phyloP scores from a whole-genome alignment of 1,140 invertebrate species.

The Pseudobourletiella spinata region DNA sequence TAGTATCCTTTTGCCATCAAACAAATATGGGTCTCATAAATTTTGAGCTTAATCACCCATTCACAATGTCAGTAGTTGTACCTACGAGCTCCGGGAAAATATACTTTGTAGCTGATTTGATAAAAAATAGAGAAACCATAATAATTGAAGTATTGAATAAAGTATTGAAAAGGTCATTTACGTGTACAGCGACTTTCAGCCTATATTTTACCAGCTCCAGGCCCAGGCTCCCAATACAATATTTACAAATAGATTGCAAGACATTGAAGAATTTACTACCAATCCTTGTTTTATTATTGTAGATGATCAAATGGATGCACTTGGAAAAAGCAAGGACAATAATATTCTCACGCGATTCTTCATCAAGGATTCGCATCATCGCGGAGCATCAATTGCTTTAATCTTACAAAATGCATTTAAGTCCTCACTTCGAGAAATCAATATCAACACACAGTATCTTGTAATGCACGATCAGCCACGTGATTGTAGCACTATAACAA shows the following conservation, averaged over 20 bases:
- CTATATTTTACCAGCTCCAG: background rate
- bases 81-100: background rate
- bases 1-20: no score
- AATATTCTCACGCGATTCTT: background rate
- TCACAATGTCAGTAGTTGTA: background rate
- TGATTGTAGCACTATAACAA: background rate
- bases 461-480: background rate
- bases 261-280: background rate
- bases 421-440: background rate
- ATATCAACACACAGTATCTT: background rate
- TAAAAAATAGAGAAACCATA: background rate
- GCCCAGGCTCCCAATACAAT: background rate
- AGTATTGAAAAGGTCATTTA: background rate
- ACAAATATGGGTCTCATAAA: background rate
- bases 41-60: background rate
- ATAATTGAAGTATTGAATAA: background rate
- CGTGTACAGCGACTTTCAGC: background rate
- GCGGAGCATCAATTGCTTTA: background rate
- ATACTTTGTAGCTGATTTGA: background rate
- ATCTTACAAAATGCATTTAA: background rate
- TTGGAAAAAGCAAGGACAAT: background rate
- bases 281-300: background rate
- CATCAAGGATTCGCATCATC: background rate
- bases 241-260: background rate
- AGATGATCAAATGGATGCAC: background rate